phyloP scores from a whole-genome alignment of 2,888 invertebrate species.

The Trichogramma evanescens region DNA sequence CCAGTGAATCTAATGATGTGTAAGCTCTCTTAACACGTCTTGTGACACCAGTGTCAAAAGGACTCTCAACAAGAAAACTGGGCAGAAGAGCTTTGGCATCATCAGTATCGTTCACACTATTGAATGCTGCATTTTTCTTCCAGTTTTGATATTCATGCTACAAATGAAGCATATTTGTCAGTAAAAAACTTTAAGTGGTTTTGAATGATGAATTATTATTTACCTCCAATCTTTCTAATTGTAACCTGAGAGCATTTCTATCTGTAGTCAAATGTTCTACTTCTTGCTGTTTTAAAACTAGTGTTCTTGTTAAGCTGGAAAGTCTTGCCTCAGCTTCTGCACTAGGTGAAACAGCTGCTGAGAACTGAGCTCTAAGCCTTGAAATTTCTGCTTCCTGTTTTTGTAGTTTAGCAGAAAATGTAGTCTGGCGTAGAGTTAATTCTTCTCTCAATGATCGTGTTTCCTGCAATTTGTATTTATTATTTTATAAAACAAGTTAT shows the following conservation, averaged over 20 bases:
- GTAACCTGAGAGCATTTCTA: conserved; percentile 75
- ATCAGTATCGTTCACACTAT: conserved; percentile 60
- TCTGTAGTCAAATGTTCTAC: conserved; percentile 79
- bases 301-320: conserved; percentile 63
- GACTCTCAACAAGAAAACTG: conserved; percentile 64
- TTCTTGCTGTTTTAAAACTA: conserved; percentile 78
- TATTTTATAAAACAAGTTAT: conserved; percentile 9
- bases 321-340: conserved; percentile 41
- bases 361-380: conserved; percentile 52
- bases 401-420: conserved; percentile 48
- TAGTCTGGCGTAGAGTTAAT: conserved; percentile 48
- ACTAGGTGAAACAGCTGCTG: conserved; percentile 40
- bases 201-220: conserved; percentile 30
- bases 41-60: conserved; percentile 69
- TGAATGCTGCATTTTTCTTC: conserved; percentile 51
- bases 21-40: conserved; percentile 71
- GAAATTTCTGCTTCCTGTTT: conserved; percentile 56
- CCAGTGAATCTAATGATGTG: conserved; percentile 68
- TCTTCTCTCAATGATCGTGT: conserved; percentile 54
- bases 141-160: conserved; percentile 58
- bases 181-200: conserved; percentile 33
- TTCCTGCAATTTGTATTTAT: conserved; percentile 43
- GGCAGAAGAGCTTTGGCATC: conserved; percentile 66
- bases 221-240: conserved; percentile 75
- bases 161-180: conserved; percentile 17